Evolutionary conservation across 2,797 vertebrate genomes (phyloP), one percentile per base, ranked within the genome.

Genomic region (Podargus strigoides): DNA sequence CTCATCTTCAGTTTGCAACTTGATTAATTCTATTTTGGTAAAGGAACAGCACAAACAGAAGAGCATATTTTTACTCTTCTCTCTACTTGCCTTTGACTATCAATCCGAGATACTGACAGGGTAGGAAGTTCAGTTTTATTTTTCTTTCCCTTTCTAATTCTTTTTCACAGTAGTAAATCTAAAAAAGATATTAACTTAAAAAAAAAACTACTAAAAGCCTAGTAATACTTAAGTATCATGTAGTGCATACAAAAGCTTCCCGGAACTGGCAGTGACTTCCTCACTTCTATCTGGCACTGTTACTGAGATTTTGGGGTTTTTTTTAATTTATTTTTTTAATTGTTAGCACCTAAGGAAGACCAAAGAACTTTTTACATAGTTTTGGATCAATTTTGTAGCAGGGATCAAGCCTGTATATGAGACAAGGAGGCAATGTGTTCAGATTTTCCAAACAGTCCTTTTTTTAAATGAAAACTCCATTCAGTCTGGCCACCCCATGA

Each of bases 241-340:
- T 59, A 50, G 11, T 11, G 6, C 27, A 42, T n/a, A 46, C 13
- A 68, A 68, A 72, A 68, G 3, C 23, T 55, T 73, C 56, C 67
- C 27, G 81, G 39, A 85, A 73, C 17, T 14, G 24, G 12, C 14
- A 42, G 12, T 24, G 32, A 36, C 16, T 49, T 75, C 27, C 9
- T 53, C 34, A 52, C 16, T 69, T 49, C 4, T 42, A 32, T 68
- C 10, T 49, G 36, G 7, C 32, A 49, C 13, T 34, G 16, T n/a
- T 70, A 53, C 7, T 34, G 46, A 22, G 26, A 3, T 53, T 59
- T 44, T 41, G 4, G 4, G 26, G 14, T 50, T 14, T 56, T 34
- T 34, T 5, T n/a, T 37, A 36, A 1, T 34, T 26, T 0, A 3
- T 26, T 28, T 30, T 26, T 10, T 12, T 28, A 6, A 18, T n/a